Base-by-base conservation (phyloP, 2,888 invertebrate genomes). In the Epicampocera succincta region DNA sequence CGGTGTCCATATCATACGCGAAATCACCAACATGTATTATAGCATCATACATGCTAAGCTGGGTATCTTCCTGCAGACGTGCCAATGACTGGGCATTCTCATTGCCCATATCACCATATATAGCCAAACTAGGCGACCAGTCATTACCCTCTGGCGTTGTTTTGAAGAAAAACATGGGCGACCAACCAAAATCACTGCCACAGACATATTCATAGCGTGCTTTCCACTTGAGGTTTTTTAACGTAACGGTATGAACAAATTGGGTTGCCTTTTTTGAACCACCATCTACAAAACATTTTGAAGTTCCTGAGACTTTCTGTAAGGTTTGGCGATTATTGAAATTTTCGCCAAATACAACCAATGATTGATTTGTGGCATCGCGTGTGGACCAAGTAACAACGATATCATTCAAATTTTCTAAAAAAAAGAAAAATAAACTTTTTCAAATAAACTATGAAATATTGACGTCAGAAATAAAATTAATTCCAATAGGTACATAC, bases 41-140 rank as follows among this genome's bases (percentile, higher is more conserved):
- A 63, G 96, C 94, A 92, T 98, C 97, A 90, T 97, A 98, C 90
- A 94, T 91, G 11, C 94, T 95, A 33, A 93, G 92, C 87, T 97
- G 95, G 0, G 96, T 93, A 87, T 98, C 98, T 87, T 95, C 93
- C 91, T 98, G 97, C 3, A 99, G 91, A 79, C 96, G 93, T 0
- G 95, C 93, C 79, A 99, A 91, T 0, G 98, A 97, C 91, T 94
- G 92, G 0, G 98, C 97, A 91, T 98, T 98, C 86, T 94, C 95
- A 88, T 96, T 96, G 29, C 99, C 99, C 95, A 99, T 94, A 90
- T 99, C 99, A 0, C 99, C 99, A 88, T 94, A 98, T 84, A 99
- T 94, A 48, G 96, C 98, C 52, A 98, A 92, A 19, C 93, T 93
- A 0, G 98, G 96, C 17, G 94, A 92, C 97, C 97, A 98, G 77